These are phyloP conservation scores for Rhodophaea formosa DNA, from an alignment of 2,888 invertebrate genomes.

Conservation along the genomic window DNA sequence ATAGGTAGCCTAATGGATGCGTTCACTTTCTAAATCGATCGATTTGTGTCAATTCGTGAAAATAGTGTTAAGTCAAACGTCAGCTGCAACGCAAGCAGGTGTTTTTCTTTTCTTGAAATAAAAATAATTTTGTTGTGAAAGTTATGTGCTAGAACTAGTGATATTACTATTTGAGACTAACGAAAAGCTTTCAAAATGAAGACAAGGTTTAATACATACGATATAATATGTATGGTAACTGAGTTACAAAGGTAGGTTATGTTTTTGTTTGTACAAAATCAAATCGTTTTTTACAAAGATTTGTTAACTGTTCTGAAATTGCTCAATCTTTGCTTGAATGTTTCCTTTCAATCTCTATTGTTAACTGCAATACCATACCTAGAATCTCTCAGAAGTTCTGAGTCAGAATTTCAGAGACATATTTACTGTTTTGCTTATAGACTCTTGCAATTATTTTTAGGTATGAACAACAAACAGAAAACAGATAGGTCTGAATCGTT, in stretches of 20 bases:
- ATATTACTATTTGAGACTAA: not conserved
- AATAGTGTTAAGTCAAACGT: not conserved
- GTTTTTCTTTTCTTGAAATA: not conserved
- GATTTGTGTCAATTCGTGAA: not conserved
- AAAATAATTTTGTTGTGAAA: not conserved
- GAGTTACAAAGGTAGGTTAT: constrained; percentile 90
- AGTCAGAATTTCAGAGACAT: too few species aligned
- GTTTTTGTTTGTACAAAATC: constrained; percentile 22
- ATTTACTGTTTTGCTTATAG: too few species aligned
- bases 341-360: too few species aligned
- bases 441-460: too few species aligned
- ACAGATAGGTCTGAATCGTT: too few species aligned
- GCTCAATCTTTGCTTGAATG: too few species aligned
- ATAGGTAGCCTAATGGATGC: too few species aligned
- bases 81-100: not conserved
- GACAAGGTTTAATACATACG: constrained; percentile 94
- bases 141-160: not conserved
- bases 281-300: too few species aligned
- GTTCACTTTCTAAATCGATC: not conserved
- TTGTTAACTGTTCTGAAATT: too few species aligned
- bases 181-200: constrained; percentile 87
- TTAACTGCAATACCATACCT: too few species aligned
- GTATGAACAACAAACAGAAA: too few species aligned
- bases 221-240: constrained; percentile 92
- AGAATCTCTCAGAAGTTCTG: too few species aligned